These are phyloP conservation scores for Eristalis arbustorum DNA, from an alignment of 2,888 invertebrate species.

Conservation along the genomic window DNA sequence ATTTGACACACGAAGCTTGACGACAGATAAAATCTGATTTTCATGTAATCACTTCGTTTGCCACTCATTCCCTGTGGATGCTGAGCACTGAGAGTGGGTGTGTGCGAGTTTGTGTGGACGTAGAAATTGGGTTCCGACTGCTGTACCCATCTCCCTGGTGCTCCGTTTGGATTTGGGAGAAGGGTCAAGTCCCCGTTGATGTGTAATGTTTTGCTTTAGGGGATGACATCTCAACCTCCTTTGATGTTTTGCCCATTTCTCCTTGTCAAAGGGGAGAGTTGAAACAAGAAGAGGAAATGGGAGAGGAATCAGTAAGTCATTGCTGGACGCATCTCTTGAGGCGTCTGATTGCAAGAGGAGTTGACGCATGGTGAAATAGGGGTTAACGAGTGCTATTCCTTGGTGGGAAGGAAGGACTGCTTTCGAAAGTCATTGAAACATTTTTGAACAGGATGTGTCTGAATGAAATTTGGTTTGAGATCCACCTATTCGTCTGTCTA, in stretches of 20 bases:
- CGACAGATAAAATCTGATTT: conserved; percentile 30
- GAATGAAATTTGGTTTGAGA: too few species aligned
- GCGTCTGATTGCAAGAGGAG: too few species aligned
- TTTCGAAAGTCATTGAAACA: too few species aligned
- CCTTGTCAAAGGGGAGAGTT: not conserved
- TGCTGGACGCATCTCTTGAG: too few species aligned
- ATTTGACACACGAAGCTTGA: conserved; percentile 30
- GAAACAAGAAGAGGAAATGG: not conserved
- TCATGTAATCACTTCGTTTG: conserved; percentile 10
- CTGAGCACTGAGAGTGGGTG: too few species aligned
- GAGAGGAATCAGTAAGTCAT: too few species aligned
- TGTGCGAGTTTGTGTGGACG: not conserved
- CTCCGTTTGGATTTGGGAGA: not conserved
- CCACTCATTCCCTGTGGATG: not conserved
- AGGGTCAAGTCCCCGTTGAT: not conserved
- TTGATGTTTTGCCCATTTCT: not conserved
- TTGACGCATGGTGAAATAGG: too few species aligned
- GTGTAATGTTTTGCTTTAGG: not conserved
- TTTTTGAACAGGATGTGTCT: too few species aligned
- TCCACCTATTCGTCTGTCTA: too few species aligned
- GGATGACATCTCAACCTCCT: not conserved
- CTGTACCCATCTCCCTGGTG: not conserved
- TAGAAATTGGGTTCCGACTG: not conserved
- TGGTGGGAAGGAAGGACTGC: too few species aligned
- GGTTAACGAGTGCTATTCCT: too few species aligned